Conservation (phyloP, 2,797 vertebrate species). For the Discoglossus pictus region DNA sequence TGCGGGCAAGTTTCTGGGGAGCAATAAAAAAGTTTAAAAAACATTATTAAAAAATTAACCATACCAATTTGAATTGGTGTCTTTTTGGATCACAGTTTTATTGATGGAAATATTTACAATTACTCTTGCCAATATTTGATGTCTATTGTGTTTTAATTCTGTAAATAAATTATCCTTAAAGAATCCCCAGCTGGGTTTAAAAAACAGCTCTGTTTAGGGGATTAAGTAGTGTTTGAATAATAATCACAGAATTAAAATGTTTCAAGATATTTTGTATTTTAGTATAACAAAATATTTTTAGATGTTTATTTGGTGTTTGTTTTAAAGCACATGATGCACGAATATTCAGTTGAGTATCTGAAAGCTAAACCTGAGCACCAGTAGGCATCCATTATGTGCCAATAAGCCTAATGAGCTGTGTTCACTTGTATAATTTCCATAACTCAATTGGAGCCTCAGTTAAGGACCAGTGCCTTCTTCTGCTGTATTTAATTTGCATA, state of each 20-base stretch:
- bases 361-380: conserved; percentile 3
- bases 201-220: background rate
- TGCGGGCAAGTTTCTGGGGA: too few species aligned
- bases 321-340: conserved; percentile 11
- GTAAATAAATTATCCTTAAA: background rate
- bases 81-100: background rate
- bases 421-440: conserved; percentile 34
- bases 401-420: conserved; percentile 15
- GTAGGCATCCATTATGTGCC: conserved; percentile 14
- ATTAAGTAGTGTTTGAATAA: background rate
- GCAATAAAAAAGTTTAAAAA: too few species aligned
- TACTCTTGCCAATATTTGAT: conserved; percentile 21
- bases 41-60: too few species aligned
- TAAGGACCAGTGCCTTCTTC: conserved; percentile 18
- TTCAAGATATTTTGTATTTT: too few species aligned
- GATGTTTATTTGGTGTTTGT: conserved; percentile 5
- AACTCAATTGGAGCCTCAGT: conserved; percentile 23
- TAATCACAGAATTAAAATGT: background rate
- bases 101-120: background rate
- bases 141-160: background rate
- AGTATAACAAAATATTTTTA: background rate
- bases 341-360: conserved; percentile 28
- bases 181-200: background rate
- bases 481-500: conserved; percentile 23
- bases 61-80: too few species aligned